phyloP scores from a whole-genome alignment of 2,113 vertebrate genomes.

The Zeus faber region DNA sequence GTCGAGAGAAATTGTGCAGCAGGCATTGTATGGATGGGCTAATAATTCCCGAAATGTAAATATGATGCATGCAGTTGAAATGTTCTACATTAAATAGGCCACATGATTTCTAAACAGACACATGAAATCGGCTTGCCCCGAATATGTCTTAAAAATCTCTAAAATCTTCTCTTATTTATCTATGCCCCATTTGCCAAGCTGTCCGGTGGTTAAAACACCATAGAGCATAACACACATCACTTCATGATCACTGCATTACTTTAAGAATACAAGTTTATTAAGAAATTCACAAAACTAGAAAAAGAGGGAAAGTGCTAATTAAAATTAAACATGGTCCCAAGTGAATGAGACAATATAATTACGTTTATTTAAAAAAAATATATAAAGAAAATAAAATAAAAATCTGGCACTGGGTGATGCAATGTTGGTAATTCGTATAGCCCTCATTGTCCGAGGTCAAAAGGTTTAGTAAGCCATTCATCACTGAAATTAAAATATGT shows the following conservation, averaged over 20 bases:
- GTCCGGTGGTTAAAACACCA: conserved; percentile 24
- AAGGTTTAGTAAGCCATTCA: conserved; percentile 39
- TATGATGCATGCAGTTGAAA: too few relatives aligned
- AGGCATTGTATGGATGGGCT: too few relatives aligned
- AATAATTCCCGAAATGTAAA: too few relatives aligned
- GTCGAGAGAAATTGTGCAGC: too few relatives aligned
- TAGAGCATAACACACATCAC: conserved; percentile 46
- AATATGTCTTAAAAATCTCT: too few relatives aligned
- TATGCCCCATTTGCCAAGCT: too few relatives aligned
- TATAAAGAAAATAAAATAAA: conserved; percentile 58
- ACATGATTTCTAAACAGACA: too few relatives aligned
- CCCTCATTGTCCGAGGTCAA: conserved; percentile 43
- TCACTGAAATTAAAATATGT: conserved; percentile 46
- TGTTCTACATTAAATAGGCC: too few relatives aligned
- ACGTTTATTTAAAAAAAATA: conserved; percentile 58
- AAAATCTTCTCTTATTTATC: too few relatives aligned
- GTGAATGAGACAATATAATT: conserved; percentile 66
- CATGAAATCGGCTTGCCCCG: too few relatives aligned
- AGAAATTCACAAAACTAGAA: conserved; percentile 75
- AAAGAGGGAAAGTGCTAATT: conserved; percentile 74
- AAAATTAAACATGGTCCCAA: conserved; percentile 74
- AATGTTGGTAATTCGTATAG: conserved; percentile 50
- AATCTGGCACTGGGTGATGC: conserved; percentile 59
- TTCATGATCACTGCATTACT: conserved; percentile 56
- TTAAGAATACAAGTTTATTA: conserved; percentile 78